A percentile compares a stretch with the other conserved stretches of the same genome.
These are phyloP conservation scores for Ferdinandea cuprea DNA, from an alignment of 2,888 invertebrate species.

Conservation along the genomic window DNA sequence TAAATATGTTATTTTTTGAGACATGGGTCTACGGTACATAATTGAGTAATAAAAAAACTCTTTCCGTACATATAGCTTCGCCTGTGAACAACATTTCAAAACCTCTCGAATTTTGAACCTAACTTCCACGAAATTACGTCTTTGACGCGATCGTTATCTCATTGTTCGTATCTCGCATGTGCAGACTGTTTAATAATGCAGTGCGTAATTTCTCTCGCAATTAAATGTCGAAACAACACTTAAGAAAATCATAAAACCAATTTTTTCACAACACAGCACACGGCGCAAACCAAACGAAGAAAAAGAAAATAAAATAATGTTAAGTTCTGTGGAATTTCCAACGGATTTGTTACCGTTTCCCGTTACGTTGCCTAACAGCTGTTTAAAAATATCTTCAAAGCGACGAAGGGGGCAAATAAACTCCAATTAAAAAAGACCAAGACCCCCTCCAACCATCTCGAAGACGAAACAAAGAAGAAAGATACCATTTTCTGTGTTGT, in stretches of 20 bases:
- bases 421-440: slow-evolving; percentile 55
- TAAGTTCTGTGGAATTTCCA: slow-evolving; percentile 53
- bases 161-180: neutral
- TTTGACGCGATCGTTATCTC: slow-evolving; percentile 21
- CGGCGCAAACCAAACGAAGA: neutral
- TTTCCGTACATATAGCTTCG: neutral
- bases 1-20: no score
- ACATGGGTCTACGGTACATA: no score
- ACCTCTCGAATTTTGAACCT: neutral
- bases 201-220: slow-evolving; percentile 46
- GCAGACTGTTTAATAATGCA: slow-evolving; percentile 14
- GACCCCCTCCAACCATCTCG: neutral
- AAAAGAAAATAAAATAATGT: slow-evolving; percentile 8
- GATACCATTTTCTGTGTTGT: slow-evolving; percentile 61
- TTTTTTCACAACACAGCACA: slow-evolving; percentile 16
- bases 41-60: neutral
- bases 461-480: slow-evolving; percentile 27
- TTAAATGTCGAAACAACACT: slow-evolving; percentile 49
- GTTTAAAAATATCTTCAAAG: slow-evolving; percentile 40
- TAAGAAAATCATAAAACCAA: slow-evolving; percentile 48
- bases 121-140: neutral
- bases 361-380: slow-evolving; percentile 70
- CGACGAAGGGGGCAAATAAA: slow-evolving; percentile 28
- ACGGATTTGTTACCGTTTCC: slow-evolving; percentile 64
- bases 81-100: neutral